phyloP scores from a whole-genome alignment of 2,113 vertebrate genomes.

The Charadrius vociferus region DNA sequence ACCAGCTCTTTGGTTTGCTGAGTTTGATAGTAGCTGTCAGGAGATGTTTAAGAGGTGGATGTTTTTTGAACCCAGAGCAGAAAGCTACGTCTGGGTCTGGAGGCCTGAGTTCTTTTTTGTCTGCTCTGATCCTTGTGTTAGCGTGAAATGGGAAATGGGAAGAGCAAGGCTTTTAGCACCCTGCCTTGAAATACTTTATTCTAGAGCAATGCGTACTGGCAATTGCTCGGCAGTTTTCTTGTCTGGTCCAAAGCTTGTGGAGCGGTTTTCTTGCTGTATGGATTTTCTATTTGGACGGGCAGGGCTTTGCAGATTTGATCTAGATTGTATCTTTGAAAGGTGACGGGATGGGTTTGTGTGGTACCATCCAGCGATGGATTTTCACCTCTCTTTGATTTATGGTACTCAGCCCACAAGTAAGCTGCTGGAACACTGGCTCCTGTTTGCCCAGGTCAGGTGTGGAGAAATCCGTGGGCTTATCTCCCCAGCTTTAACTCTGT shows the following conservation, averaged over 20 bases:
- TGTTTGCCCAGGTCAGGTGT: background rate
- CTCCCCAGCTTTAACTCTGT: background rate
- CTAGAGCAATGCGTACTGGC: rapidly evolving
- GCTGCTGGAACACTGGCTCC: background rate
- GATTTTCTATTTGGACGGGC: rapidly evolving
- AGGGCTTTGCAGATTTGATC: background rate
- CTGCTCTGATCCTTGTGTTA: background rate
- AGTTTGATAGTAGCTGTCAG: background rate
- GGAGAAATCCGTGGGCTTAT: background rate
- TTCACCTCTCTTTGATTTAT: background rate
- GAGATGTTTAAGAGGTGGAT: background rate
- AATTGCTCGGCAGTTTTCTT: background rate
- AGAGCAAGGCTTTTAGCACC: background rate
- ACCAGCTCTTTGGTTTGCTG: background rate
- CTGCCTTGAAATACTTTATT: background rate
- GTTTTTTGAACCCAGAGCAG: background rate
- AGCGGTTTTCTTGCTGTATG: background rate
- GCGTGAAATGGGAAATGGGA: background rate
- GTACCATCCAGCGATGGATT: background rate
- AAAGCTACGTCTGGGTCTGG: background rate
- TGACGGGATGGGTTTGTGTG: background rate
- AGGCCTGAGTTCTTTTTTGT: background rate
- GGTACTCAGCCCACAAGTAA: background rate
- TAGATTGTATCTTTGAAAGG: background rate
- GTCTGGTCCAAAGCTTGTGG: background rate